Evolutionary conservation across 1,140 invertebrate species (phyloP).

Genomic region (Dendroctonus valens): DNA sequence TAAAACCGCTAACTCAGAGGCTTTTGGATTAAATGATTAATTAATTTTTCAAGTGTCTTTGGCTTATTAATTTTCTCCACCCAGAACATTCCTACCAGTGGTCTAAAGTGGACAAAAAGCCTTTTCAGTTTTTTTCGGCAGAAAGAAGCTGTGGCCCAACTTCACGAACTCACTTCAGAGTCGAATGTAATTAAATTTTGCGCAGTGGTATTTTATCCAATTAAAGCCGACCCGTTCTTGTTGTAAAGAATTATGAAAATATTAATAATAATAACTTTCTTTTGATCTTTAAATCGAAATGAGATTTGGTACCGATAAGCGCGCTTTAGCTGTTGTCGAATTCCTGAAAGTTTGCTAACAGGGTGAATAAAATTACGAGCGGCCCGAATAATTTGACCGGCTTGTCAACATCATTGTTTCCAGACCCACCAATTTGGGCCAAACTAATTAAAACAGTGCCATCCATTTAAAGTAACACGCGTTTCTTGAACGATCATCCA

Average conservation of each 20-base stretch:
- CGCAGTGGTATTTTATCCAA: slow-evolving; percentile 30
- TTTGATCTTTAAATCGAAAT: slow-evolving; percentile 29
- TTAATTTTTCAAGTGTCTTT: too few species aligned
- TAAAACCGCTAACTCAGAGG: too few species aligned
- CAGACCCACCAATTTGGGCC: too few species aligned
- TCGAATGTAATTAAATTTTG: slow-evolving; percentile 35
- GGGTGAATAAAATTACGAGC: slow-evolving; percentile 5
- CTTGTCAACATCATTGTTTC: too few species aligned
- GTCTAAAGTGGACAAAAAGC: not conserved
- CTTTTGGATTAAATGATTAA: too few species aligned
- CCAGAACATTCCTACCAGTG: too few species aligned
- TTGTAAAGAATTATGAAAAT: slow-evolving; percentile 37
- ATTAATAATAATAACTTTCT: slow-evolving; percentile 34
- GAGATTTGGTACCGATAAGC: slow-evolving; percentile 24
- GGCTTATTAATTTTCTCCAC: too few species aligned
- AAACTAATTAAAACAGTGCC: too few species aligned
- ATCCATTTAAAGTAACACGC: too few species aligned
- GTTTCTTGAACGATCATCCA: not conserved
- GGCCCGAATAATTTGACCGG: too few species aligned
- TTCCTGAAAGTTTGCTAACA: slow-evolving; percentile 4
- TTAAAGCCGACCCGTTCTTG: slow-evolving; percentile 26
- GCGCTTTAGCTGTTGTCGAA: slow-evolving; percentile 12
- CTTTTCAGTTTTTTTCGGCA: not conserved
- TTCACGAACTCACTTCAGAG: not conserved
- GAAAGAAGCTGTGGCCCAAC: not conserved